Conservation (phyloP, 2,888 invertebrate species). For the Hoplodrina blanda region DNA sequence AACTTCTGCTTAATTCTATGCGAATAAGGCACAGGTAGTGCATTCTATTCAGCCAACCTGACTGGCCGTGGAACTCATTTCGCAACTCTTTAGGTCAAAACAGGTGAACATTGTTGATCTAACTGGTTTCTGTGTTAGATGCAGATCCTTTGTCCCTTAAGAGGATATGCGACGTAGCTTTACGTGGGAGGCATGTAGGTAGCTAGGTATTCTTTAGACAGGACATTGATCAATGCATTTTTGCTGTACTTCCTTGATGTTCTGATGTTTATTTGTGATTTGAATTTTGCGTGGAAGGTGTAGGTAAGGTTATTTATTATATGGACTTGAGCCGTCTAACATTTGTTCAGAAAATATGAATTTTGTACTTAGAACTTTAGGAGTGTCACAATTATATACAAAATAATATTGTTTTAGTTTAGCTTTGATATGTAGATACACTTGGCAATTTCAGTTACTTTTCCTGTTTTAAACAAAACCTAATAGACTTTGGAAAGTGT, state of each 20-base stretch:
- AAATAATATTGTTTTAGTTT: not conserved
- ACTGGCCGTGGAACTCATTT: slow-evolving; percentile 54
- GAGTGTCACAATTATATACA: too few relatives aligned
- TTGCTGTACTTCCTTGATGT: slow-evolving; percentile 54
- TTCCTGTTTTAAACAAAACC: too few relatives aligned
- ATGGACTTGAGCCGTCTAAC: not conserved
- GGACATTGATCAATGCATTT: slow-evolving; percentile 54
- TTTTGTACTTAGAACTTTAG: not conserved
- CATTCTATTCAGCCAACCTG: slow-evolving; percentile 55
- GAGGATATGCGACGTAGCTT: slow-evolving; percentile 42
- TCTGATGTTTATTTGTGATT: slow-evolving; percentile 24
- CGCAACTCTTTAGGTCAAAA: slow-evolving; percentile 65
- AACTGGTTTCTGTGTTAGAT: slow-evolving; percentile 62
- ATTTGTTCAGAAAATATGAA: not conserved
- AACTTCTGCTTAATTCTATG: slow-evolving; percentile 42
- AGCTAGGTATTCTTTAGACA: slow-evolving; percentile 48
- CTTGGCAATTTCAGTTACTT: too few relatives aligned
- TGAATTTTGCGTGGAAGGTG: not conserved
- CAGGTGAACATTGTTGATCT: slow-evolving; percentile 66
- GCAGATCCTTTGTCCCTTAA: slow-evolving; percentile 48
- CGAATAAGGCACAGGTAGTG: slow-evolving; percentile 39
- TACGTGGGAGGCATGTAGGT: slow-evolving; percentile 58
- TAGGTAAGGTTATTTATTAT: not conserved
- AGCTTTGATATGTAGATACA: not conserved
- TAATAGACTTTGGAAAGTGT: too few relatives aligned